phyloP scores from a whole-genome alignment of 35 echinoderm and acorn worm species.

The Patiria miniata region DNA sequence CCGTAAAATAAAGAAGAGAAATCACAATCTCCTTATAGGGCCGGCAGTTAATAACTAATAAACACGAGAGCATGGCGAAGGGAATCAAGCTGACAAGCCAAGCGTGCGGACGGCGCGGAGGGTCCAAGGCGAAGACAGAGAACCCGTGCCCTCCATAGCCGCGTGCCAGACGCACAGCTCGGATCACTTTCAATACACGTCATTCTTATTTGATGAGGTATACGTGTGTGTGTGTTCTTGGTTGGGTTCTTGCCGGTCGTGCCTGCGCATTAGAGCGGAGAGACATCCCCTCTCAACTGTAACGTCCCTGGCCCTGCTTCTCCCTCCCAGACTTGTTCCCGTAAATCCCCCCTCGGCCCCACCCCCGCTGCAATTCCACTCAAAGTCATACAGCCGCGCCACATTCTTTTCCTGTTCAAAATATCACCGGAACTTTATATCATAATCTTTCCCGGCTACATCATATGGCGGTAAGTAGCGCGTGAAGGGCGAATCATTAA shows the following conservation, averaged over 20 bases:
- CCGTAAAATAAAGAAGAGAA: slow-evolving; percentile 13
- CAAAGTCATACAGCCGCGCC: neutral
- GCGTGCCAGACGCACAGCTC: neutral
- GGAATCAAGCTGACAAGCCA: neutral
- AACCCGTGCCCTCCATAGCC: too few species aligned
- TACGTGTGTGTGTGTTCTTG: neutral
- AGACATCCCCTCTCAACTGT: neutral
- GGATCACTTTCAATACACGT: neutral
- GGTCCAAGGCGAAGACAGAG: slow-evolving; percentile 14
- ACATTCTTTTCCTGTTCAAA: neutral
- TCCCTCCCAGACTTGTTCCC: neutral
- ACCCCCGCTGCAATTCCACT: neutral
- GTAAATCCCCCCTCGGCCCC: neutral
- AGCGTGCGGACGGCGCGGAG: neutral
- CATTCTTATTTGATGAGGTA: slow-evolving; percentile 12
- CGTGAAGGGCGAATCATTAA: neutral
- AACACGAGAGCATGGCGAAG: neutral
- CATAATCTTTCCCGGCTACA: slow-evolving; percentile 20
- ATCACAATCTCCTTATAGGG: slow-evolving; percentile 25
- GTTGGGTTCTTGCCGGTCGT: neutral
- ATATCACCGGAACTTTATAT: slow-evolving; percentile 11
- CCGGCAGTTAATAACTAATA: slow-evolving; percentile 19
- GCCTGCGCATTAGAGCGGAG: neutral
- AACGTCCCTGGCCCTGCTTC: too few species aligned
- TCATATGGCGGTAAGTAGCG: neutral